These are phyloP conservation scores for Eumerus sabulonum DNA, from an alignment of 2,888 invertebrate genomes.

Conservation along the genomic window DNA sequence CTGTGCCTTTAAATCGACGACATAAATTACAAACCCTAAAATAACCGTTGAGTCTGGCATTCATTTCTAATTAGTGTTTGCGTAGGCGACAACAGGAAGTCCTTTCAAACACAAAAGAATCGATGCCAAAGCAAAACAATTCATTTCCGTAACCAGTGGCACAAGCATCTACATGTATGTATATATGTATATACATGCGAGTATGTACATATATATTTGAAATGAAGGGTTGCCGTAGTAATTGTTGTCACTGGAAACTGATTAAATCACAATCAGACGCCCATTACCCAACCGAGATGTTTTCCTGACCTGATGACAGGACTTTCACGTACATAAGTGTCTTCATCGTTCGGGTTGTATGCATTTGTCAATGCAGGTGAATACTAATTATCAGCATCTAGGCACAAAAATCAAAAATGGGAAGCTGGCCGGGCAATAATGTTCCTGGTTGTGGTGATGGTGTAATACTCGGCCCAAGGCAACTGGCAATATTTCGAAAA, in stretches of 20 bases:
- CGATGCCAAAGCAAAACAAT: no score
- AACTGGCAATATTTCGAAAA: constrained; percentile 43
- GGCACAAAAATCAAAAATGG: constrained; percentile 42
- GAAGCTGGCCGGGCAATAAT: not conserved
- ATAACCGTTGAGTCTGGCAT: no score
- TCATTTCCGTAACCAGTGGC: no score
- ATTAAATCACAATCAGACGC: constrained; percentile 43
- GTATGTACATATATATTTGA: no score
- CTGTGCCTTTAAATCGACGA: no score
- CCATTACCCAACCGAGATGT: constrained; percentile 11
- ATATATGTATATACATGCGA: no score
- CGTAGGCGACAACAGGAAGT: no score
- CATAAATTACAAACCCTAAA: no score
- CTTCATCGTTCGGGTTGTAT: constrained; percentile 20
- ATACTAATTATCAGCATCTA: constrained; percentile 61
- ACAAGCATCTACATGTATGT: no score
- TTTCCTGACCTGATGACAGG: constrained; percentile 43
- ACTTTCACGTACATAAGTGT: not conserved
- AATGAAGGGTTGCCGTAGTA: constrained; percentile 2
- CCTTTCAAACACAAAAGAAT: no score
- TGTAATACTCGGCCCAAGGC: constrained; percentile 42
- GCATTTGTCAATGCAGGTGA: constrained; percentile 57
- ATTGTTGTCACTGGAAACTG: constrained; percentile 43
- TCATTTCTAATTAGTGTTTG: no score
- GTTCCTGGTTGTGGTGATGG: constrained; percentile 25